Base-by-base conservation (phyloP, 2,888 invertebrate genomes). In the Spodoptera picta region DNA sequence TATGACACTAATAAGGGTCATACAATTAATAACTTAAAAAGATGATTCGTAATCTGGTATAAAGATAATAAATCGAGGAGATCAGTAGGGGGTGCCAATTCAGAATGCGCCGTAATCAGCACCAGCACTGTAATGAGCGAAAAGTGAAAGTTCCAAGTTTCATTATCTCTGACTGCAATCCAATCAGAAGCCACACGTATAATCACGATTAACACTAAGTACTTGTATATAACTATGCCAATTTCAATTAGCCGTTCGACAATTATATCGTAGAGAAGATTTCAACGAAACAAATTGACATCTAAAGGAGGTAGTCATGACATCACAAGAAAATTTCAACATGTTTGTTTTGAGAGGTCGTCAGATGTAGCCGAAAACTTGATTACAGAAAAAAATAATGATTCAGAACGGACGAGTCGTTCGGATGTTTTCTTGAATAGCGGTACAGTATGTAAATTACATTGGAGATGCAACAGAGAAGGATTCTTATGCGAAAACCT, bases 361-460 rank as follows among this genome's bases (percentile, higher is more conserved):
- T 87, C 86, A 83, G 86, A 84, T 83, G 83, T 84, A 80, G 74
- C 81, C 88, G 85, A 87, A 88, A 92, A 92, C 87, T 89, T 90
- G 92, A 92, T 91, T 89, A 89, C 85, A 84, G 83, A 89, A 91
- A 92, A 91, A 88, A 81, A 81, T 87, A 88, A 90, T 89, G 87
- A 90, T 90, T 88, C 88, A 84, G 83, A 81, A 85, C 75, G 81
- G 85, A 87, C 89, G 85, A 83, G 88, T 85, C 86, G 80, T 80
- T 75, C 78, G 65, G 79, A 80, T 84, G 81, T 82, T 88, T 86
- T 84, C 88, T 85, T 87, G 90, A 84, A 89, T 92, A 93, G 91
- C 93, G 92, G 92, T 91, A 92, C 85, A 84, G 83, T 90, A 92
- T 92, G 90, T 87, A 92, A 92, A 92, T 91, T 83, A 82, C 80